phyloP scores from a whole-genome alignment of 2,797 vertebrate species.

The Gadopsis marmoratus region DNA sequence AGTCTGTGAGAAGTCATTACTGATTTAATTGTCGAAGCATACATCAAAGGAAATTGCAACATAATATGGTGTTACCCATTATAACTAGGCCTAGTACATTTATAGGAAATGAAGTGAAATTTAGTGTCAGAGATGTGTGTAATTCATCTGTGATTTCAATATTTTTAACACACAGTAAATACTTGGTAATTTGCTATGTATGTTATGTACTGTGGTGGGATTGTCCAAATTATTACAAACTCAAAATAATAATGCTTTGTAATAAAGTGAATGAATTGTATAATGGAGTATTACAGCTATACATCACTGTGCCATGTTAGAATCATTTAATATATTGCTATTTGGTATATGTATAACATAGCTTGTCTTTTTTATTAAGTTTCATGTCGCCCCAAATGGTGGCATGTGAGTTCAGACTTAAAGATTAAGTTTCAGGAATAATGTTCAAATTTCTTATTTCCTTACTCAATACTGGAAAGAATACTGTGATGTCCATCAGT shows the following conservation, averaged over 20 bases:
- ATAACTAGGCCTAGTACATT: neutral
- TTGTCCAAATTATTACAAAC: neutral
- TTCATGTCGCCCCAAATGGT: neutral
- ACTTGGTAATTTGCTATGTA: neutral
- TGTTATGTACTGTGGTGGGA: neutral
- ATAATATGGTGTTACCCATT: neutral
- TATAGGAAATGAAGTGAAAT: neutral
- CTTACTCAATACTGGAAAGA: neutral
- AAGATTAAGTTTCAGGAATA: neutral
- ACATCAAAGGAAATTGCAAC: neutral
- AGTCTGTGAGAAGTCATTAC: neutral
- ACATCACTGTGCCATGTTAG: neutral
- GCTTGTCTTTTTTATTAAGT: neutral
- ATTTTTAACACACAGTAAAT: neutral
- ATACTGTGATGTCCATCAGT: slow-evolving; percentile 11
- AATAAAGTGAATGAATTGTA: neutral
- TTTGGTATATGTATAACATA: neutral
- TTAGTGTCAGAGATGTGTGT: neutral
- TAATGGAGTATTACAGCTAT: neutral
- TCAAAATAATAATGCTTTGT: neutral
- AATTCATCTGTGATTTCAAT: neutral
- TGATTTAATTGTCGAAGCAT: neutral
- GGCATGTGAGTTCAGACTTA: neutral
- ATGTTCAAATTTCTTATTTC: neutral
- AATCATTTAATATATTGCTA: neutral